Conservation (phyloP, 2,888 invertebrate species). For the Amblyjoppa fuscipennis region DNA sequence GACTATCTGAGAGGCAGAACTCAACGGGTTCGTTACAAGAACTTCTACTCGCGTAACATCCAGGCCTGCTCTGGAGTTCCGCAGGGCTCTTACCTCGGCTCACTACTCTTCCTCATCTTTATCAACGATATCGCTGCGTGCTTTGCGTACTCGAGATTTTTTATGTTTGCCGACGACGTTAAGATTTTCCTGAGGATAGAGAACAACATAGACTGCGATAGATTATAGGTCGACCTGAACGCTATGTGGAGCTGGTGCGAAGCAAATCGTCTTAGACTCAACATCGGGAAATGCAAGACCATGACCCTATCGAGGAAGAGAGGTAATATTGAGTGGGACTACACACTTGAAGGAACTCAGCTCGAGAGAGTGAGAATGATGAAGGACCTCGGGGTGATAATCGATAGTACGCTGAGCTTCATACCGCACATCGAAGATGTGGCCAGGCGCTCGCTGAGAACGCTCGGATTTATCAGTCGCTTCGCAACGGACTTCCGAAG, state of each 20-base stretch:
- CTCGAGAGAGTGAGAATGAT: neutral
- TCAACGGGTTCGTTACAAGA: neutral
- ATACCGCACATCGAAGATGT: conserved; percentile 3
- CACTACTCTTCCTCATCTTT: conserved; percentile 2
- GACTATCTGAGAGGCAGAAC: neutral
- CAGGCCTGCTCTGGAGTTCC: neutral
- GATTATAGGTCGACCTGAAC: neutral
- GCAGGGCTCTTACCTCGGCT: conserved; percentile 2
- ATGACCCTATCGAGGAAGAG: neutral
- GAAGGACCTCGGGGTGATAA: neutral
- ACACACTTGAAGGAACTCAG: no score
- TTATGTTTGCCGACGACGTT: neutral
- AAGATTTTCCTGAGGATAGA: neutral
- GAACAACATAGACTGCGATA: neutral
- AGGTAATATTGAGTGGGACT: no score
- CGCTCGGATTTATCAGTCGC: neutral
- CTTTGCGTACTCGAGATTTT: neutral
- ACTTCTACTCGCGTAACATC: neutral
- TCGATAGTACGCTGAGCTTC: neutral
- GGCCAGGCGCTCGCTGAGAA: neutral
- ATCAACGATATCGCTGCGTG: neutral
- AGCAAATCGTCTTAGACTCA: neutral
- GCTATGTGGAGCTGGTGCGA: neutral
- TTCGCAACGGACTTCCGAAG: neutral
- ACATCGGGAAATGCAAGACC: neutral